Evolutionary conservation across 2,888 invertebrate species (phyloP), one percentile per base, ranked within the genome.

Genomic region (Lutraria lutraria): DNA sequence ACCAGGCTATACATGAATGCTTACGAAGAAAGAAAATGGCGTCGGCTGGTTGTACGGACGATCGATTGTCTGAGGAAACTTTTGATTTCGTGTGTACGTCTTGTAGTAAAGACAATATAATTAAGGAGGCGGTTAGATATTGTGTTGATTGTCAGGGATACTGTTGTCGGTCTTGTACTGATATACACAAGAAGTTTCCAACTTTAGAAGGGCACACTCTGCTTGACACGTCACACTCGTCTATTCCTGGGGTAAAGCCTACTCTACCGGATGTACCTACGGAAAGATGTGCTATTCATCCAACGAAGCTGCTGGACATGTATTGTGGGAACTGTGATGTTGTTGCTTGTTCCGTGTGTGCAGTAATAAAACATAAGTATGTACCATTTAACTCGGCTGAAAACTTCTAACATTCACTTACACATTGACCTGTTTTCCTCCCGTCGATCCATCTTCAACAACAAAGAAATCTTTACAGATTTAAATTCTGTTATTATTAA

Each of bases 281-380:
- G 2, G 82, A 82, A 60, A 82, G 60, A 80, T 81, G 81, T 16
- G 21, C 2, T 31, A 15, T 25, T 15, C 81, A 81, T 56, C 25
- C 54, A 56, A 53, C 56, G 13, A 81, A 81, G 0, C 6, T 81
- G 1, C 0, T 81, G 13, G 31, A 81, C n/a, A 54, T 81, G 81
- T 81, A 81, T 29, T 81, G 81, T 81, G 56, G 29, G 29, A 53
- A 53, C 31, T 56, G 54, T n/a, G 56, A 81, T 31, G 56, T n/a
- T 19, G 81, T 81, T 31, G 81, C 54, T 4, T 81, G 81, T 81
- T 29, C 54, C 21, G 31, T 29, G 13, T 81, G 81, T 53, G 29
- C 53, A 15, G 19, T 25, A n/a, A 12, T 21, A 13, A 53, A 81
- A n/a, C 81, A 81, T 25, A 81, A 53, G 81, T 81, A 43, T 12